A percentile compares a stretch with the other conserved stretches of the same genome.
phyloP scores from a whole-genome alignment of 2,113 vertebrate genomes.

The Pongo abelii region DNA sequence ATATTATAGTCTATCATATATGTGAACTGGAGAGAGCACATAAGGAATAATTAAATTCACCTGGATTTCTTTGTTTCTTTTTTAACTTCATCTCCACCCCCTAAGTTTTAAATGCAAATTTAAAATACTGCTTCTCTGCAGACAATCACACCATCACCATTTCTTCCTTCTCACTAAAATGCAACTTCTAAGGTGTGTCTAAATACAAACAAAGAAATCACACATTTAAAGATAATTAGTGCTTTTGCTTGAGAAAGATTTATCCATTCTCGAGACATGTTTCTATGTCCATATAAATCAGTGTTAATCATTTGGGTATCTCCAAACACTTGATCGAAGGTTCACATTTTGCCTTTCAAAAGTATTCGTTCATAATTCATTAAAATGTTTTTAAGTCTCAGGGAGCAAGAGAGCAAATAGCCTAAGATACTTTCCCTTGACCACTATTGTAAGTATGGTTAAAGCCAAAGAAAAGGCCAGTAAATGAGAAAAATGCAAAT shows the following conservation, averaged over 20 bases:
- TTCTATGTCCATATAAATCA: conserved; percentile 48
- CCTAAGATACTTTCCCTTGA: conserved; percentile 51
- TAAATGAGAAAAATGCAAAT: conserved; percentile 80
- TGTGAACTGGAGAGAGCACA: conserved; percentile 20
- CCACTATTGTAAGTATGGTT: conserved; percentile 47
- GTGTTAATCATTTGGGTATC: neutral
- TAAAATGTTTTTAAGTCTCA: neutral
- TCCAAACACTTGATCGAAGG: neutral
- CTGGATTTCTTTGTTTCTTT: conserved; percentile 35
- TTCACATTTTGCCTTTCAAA: neutral
- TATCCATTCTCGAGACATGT: conserved; percentile 23
- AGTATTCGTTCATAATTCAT: conserved; percentile 22
- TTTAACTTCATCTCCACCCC: neutral
- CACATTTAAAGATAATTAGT: conserved; percentile 68
- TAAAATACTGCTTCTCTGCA: conserved; percentile 51
- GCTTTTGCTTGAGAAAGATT: conserved; percentile 56
- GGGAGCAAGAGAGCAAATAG: neutral
- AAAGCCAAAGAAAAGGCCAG: conserved; percentile 74
- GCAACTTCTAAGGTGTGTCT: conserved; percentile 52
- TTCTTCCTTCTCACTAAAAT: conserved; percentile 66
- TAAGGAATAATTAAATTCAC: conserved; percentile 70
- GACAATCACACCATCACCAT: conserved; percentile 43
- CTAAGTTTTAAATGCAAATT: conserved; percentile 55
- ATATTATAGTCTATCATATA: conserved; percentile 48
- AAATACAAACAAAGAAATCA: conserved; percentile 76